Base-by-base conservation (phyloP, 2,888 invertebrate genomes). In the Autographa pulchrina region DNA sequence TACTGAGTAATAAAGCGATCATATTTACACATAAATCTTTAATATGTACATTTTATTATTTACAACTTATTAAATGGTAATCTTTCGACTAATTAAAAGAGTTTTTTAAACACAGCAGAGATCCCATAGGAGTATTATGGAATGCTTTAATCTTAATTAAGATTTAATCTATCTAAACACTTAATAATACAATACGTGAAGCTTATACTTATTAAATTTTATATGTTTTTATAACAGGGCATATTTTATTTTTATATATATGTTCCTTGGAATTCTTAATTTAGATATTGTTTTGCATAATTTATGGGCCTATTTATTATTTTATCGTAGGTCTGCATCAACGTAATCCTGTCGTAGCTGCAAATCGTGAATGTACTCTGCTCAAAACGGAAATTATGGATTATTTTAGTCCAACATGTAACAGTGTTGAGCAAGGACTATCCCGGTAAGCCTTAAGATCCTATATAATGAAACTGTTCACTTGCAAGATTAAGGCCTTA, bases 51-150 rank as follows among this genome's bases (percentile, higher is more conserved):
- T 87, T 87, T 78, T 84, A 84, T 81, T 90, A 90, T 90, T 89
- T 93, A 93, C 93, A 94, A 79, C 87, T 87, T 89, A 91, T 74
- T 77, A 87, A 74, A 86, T 65, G 78, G 89, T 91, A 91, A 89
- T 89, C 88, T 92, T 93, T 92, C 89, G 91, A 94, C 92, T 93
- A 92, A 89, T 91, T 89, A 87, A 93, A 90, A 92, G 86, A 93
- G 93, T 92, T 94, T 92, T 92, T 90, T 91, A 93, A 94, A 95
- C 94, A 94, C 93, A 92, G 94, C 91, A 92, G 95, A 94, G 95
- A 95, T 95, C 95, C 95, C 95, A 94, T 91, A 93, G 83, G 89
- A 94, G 92, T 93, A 91, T 88, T 92, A 94, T 92, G 95, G 95
- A 95, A 95, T 95, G 95, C 92, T 94, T 95, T 88, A 84, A 91